Base-by-base conservation (phyloP, 2,797 vertebrate genomes). In the Chloroceryle inda region DNA sequence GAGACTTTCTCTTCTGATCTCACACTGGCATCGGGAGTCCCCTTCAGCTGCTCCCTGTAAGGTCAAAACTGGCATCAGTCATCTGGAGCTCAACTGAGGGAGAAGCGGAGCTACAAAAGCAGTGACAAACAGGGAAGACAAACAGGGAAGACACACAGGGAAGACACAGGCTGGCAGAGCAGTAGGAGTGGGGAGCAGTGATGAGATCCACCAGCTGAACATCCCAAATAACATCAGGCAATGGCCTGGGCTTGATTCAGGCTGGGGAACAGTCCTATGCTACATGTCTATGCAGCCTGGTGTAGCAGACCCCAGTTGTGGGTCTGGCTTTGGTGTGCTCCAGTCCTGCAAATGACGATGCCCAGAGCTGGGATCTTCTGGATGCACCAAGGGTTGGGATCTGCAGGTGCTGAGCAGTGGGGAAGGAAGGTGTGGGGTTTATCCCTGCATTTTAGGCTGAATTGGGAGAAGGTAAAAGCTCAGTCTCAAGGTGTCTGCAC, bases 1-100 rank as follows among this genome's bases (percentile, higher is more conserved):
- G 75, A 84, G 74, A 47, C 67, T 86, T 92, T 86, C 56, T 93
- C 80, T 91, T 92, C 75, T 88, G 82, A 72, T 90, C 77, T 94
- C 84, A 35, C 29, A 2, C 0, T 84, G 83, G 56, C 83, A 64
- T 55, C 77, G 82, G 37, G 74, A 76, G 45, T 78, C 68, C 64
- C 49, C 82, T 84, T 66, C 75, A 75, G 5, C 78, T 40, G 85
- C 56, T 77, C 82, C 62, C 27, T 69, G 42, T 42, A 84, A 94
- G 83, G 90, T 88, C 92, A 84, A 47, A 84, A 12, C 55, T n/a
- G 47, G 58, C 27, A 56, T 67, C 78, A 44, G 53, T 69, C 55
- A 35, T 9, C 71, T 49, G 29, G 67, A 62, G 49, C 59, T 85
- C 4, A 6, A 4, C 62, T 16, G 1, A 26, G 33, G 75, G 52